Base-by-base conservation (phyloP, 2,797 vertebrate species). In the Poecilia velifera region DNA sequence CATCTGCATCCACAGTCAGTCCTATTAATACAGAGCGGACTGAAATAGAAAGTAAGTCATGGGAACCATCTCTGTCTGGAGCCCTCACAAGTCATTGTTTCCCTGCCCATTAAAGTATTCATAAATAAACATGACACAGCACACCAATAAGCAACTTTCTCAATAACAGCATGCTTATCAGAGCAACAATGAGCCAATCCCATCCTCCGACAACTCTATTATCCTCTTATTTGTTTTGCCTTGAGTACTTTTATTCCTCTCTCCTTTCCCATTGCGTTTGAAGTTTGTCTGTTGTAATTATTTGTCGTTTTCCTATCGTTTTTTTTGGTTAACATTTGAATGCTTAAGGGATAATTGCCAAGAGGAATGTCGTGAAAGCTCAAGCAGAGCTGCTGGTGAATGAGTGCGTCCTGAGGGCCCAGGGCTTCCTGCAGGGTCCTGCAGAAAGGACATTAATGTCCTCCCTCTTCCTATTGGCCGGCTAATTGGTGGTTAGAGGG, bases 301-400 rank as follows among this genome's bases (percentile, higher is more conserved):
- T 87, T 85, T 82, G 88, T 94, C 93, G 91, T 93, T 94, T 94
- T 90, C 87, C 86, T 92, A 85, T 53, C 51, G 2, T 34, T 90
- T 76, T 76, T 85, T 88, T 85, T 90, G 87, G 83, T 93, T 84
- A 74, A 39, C 76, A 91, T 93, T 90, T 87, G 88, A 94, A 94
- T 92, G 85, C 76, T 87, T 84, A 91, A 84, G 78, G 89, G 89
- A 92, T 94, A 91, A 93, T 92, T 93, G 84, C 36, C 1, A 3
- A 43, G 49, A 72, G 72, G 80, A 81, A 77, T 93, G 89, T 89
- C 89, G 84, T 90, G 88, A 88, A 92, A 92, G 86, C 90, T 86
- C 46, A 68, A 88, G 90, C 83, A 92, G 89, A 92, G 87, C 39
- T 6, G 0, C 5, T 1, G 53, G 66, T 90, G 86, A 90, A 84